Base-by-base conservation (phyloP, 2,888 invertebrate genomes). In the Torymus auratus region DNA sequence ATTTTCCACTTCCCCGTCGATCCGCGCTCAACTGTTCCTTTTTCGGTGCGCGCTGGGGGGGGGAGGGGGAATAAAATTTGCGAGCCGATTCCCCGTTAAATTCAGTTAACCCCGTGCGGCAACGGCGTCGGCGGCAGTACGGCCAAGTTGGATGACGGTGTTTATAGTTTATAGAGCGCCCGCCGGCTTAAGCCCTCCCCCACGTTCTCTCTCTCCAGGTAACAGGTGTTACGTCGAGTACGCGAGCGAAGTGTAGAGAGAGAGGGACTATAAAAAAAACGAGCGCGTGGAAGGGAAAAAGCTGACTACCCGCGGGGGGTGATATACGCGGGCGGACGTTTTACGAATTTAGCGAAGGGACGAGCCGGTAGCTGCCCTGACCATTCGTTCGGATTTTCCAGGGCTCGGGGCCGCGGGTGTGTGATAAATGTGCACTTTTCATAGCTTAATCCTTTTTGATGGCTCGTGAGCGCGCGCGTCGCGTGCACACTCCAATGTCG, bases 191-290 rank as follows among this genome's bases (percentile, higher is more conserved):
- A 80, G 80, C 73, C 78, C 71, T 70, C 50, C 53, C 53, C 4
- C 60, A 12, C 75, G 73, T 65, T 52, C 56, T 65, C 61, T 17
- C 28, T 28, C 74, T 56, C 56, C 53, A 75, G 78, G 84, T 84
- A 83, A 85, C 85, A 86, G 83, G 83, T 83, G 83, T 80, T 83
- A 80, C 70, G 61, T 53, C 65, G 14, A 28, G 58, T 56, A 53
- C 15, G 68, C 55, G 41, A 20, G 55, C 17, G 15, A 28, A 62
- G 11, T 28, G 12, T 53, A 73, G 55, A 28, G 14, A 20, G 17
- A 53, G 41, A 41, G 41, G 7, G 41, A 41, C 0, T 41, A 41
- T 41, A 41, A 41, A 41, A 41, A 41, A 41, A 41, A 41, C 41
- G 41, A 41, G 41, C 41, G 41, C 1, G 41, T 1, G 1, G 41